Conservation (phyloP, 2,113 vertebrate species). For the Ploceus nigricollis region DNA sequence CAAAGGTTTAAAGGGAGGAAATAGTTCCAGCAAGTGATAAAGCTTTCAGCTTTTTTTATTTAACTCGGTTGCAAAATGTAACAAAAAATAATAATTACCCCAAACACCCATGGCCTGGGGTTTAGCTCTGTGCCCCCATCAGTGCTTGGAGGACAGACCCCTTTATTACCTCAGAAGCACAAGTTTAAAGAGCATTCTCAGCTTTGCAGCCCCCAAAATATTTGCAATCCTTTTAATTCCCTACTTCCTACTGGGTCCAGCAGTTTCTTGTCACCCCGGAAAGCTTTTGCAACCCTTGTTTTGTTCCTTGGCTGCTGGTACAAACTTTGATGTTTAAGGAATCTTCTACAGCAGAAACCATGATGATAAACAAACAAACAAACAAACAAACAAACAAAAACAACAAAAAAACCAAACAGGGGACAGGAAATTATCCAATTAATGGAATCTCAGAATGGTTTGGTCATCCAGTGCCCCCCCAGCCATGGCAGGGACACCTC, state of each 20-base stretch:
- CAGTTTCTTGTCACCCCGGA: background rate
- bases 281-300: background rate
- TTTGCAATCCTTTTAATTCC: background rate
- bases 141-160: background rate
- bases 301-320: background rate
- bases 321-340: background rate
- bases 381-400: background rate
- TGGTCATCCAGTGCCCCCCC: background rate
- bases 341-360: background rate
- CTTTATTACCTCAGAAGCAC: background rate
- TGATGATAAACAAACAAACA: background rate
- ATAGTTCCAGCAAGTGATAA: slow-evolving; percentile 66
- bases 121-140: background rate
- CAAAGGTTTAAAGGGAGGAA: slow-evolving; percentile 75
- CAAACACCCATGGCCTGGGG: background rate
- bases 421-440: background rate
- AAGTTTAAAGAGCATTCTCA: background rate
- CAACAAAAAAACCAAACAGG: background rate
- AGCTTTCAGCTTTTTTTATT: background rate
- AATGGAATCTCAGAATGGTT: background rate
- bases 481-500: background rate
- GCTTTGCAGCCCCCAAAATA: background rate
- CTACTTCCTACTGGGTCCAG: background rate
- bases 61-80: background rate
- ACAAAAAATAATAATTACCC: slow-evolving; percentile 46